These are phyloP conservation scores for Cosmorhoe ocellata DNA, from an alignment of 2,888 invertebrate species.

Conservation along the genomic window DNA sequence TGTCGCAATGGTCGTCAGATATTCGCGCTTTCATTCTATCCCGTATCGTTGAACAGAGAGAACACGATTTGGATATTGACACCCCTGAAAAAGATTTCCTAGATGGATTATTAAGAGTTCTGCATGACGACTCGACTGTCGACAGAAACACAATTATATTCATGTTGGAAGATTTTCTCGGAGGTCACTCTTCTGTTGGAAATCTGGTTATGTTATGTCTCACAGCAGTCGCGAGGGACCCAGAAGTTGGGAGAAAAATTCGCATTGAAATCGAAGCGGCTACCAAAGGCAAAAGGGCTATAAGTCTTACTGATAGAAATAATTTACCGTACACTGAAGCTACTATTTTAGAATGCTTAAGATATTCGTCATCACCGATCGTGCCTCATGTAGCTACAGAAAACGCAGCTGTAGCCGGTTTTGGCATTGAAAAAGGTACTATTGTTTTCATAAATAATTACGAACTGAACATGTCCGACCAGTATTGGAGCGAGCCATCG, in stretches of 20 bases:
- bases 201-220: conserved; percentile 91
- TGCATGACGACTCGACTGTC: conserved; percentile 85
- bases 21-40: conserved; percentile 89
- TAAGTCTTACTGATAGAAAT: conserved; percentile 85
- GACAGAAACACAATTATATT: conserved; percentile 90
- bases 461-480: conserved; percentile 87
- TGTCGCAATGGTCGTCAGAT: conserved; percentile 86
- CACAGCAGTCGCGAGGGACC: conserved; percentile 86
- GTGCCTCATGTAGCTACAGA: conserved; percentile 94
- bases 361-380: conserved; percentile 92
- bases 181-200: conserved; percentile 94
- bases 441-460: conserved; percentile 93
- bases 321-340: conserved; percentile 91
- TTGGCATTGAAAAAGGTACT: conserved; percentile 88
- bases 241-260: conserved; percentile 84
- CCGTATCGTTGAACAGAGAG: conserved; percentile 85
- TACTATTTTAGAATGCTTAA: conserved; percentile 89
- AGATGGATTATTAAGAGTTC: conserved; percentile 88
- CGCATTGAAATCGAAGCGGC: conserved; percentile 86
- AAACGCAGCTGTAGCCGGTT: conserved; percentile 88
- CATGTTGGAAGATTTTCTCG: conserved; percentile 93
- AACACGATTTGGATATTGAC: conserved; percentile 80
- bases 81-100: conserved; percentile 88
- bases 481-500: conserved; percentile 88
- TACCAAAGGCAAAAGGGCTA: conserved; percentile 79